Evolutionary conservation across 2,797 vertebrate genomes (phyloP).

Genomic region (Oreonectes daqikongensis): DNA sequence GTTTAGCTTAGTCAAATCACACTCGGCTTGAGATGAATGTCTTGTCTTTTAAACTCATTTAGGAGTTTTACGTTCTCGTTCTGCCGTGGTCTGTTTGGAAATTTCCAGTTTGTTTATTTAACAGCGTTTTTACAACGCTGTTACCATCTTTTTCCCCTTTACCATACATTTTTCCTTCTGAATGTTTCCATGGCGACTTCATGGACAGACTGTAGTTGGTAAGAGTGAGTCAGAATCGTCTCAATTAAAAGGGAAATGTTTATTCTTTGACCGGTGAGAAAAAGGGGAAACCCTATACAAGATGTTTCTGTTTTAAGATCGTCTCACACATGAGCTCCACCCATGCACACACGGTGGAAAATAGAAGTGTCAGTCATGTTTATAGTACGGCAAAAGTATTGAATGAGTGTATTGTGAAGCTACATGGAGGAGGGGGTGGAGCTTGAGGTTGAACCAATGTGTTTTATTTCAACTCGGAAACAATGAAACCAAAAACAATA

Average conservation of each 20-base stretch:
- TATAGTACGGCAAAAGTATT: conserved; percentile 4
- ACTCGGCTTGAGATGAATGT: not conserved
- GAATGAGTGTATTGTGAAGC: conserved; percentile 5
- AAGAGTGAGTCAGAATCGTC: conserved; percentile 48
- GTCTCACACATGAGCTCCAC: conserved; percentile 65
- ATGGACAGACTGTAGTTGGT: not conserved
- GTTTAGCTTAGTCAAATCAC: not conserved
- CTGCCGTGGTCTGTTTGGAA: not conserved
- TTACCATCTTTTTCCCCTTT: conserved; percentile 58
- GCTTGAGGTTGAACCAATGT: not conserved
- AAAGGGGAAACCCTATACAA: conserved; percentile 49
- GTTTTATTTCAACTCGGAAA: not conserved
- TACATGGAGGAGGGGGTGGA: not conserved
- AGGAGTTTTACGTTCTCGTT: no score
- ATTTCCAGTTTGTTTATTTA: conserved; percentile 39
- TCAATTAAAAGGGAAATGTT: conserved; percentile 53
- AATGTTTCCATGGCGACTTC: conserved; percentile 20
- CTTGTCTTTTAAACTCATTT: no score
- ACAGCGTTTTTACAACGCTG: conserved; percentile 41
- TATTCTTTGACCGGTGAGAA: conserved; percentile 51
- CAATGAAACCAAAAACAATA: not conserved
- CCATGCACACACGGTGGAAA: conserved; percentile 44
- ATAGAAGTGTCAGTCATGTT: not conserved
- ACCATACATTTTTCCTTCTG: conserved; percentile 8
- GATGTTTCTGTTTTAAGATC: conserved; percentile 54